phyloP scores from a whole-genome alignment of 1,140 invertebrate species.

The Ceratina calcarata region DNA sequence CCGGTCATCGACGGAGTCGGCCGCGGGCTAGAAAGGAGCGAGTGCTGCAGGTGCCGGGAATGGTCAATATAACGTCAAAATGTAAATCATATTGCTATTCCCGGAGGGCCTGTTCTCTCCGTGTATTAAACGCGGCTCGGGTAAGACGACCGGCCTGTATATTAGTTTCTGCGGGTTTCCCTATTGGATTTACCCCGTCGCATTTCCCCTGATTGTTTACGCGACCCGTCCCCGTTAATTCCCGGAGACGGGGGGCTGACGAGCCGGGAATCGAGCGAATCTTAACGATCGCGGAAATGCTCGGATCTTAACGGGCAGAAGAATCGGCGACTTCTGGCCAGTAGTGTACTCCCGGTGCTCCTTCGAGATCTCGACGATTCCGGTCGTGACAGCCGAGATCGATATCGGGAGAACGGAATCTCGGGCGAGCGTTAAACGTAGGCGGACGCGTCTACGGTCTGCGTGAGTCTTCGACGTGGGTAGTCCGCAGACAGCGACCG shows the following conservation, averaged over 20 bases:
- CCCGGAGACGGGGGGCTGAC: no score
- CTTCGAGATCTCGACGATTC: conserved; percentile 34
- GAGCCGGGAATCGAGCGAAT: no score
- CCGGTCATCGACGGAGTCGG: conserved; percentile 73
- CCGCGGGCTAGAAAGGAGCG: conserved; percentile 63
- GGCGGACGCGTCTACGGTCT: conserved; percentile 36
- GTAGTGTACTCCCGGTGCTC: background rate
- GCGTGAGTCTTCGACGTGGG: background rate
- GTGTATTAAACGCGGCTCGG: conserved; percentile 66
- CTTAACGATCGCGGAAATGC: no score
- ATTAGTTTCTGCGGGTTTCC: conserved; percentile 74
- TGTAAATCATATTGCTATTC: conserved; percentile 80
- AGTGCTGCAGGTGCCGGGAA: conserved; percentile 79
- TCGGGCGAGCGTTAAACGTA: conserved; percentile 45
- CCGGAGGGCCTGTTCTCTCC: conserved; percentile 57
- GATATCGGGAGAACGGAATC: conserved; percentile 48
- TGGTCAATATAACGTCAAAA: conserved; percentile 80
- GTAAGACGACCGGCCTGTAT: conserved; percentile 64
- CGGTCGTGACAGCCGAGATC: conserved; percentile 44
- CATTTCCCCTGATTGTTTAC: conserved; percentile 56
- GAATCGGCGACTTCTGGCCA: no score
- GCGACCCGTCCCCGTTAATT: background rate
- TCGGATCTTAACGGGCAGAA: no score
- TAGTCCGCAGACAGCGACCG: conserved; percentile 60
- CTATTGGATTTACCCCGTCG: conserved; percentile 72